phyloP scores from a whole-genome alignment of 2,888 invertebrate genomes.

The Caradrina clavipalpis region DNA sequence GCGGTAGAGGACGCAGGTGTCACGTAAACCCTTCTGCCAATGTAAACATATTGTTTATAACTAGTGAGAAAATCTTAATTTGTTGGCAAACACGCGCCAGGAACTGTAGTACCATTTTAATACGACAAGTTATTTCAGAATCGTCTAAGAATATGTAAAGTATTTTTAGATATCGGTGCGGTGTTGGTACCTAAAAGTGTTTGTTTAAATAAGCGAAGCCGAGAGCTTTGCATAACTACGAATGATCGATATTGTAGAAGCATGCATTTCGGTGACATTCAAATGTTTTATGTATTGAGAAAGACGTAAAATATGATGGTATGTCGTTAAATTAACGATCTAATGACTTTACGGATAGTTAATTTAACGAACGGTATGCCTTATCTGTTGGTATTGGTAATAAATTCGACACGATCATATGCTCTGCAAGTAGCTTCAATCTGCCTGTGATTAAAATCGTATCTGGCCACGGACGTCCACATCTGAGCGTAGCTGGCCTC shows the following conservation, averaged over 20 bases:
- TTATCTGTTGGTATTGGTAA: slow-evolving; percentile 10
- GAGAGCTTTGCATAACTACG: slow-evolving; percentile 24
- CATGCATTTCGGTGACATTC: slow-evolving; percentile 32
- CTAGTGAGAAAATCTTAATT: slow-evolving; percentile 63
- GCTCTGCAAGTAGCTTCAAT: slow-evolving; percentile 25
- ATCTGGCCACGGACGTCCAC: slow-evolving; percentile 26
- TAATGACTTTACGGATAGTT: slow-evolving; percentile 19
- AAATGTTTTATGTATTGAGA: slow-evolving; percentile 42
- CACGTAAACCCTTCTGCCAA: slow-evolving; percentile 71
- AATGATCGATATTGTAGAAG: slow-evolving; percentile 36
- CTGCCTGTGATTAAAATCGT: slow-evolving; percentile 36
- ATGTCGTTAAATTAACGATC: slow-evolving; percentile 39
- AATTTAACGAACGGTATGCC: slow-evolving; percentile 24
- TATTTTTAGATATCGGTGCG: slow-evolving; percentile 16
- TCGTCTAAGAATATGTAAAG: slow-evolving; percentile 28
- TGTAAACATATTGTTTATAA: slow-evolving; percentile 61
- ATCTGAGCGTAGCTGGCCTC: slow-evolving; percentile 5
- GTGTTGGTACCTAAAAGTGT: slow-evolving; percentile 10
- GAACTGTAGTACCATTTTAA: slow-evolving; percentile 15
- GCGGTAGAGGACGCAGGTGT: slow-evolving; percentile 71
- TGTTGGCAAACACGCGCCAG: slow-evolving; percentile 60
- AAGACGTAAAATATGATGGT: slow-evolving; percentile 42
- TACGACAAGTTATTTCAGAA: slow-evolving; percentile 48
- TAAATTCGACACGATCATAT: slow-evolving; percentile 3
- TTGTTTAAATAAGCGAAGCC: slow-evolving; percentile 33